Conservation (phyloP, 2,113 vertebrate species). For the Pluvianellus socialis region DNA sequence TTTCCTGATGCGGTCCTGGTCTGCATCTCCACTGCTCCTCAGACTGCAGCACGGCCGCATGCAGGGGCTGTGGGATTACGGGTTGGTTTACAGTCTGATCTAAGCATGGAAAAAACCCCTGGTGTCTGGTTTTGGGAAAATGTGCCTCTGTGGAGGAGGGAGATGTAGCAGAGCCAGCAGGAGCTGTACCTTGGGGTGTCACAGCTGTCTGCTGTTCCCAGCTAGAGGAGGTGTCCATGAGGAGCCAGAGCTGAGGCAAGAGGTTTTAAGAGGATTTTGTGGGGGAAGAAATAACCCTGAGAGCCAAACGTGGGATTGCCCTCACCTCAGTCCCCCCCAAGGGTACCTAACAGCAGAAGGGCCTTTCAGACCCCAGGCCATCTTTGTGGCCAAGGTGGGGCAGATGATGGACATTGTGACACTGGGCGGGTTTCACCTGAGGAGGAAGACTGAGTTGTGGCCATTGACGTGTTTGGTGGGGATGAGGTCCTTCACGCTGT, state of each 20-base stretch:
- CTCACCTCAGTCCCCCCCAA: not conserved
- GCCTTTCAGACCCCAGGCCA: not conserved
- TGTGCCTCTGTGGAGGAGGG: not conserved
- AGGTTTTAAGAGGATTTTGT: not conserved
- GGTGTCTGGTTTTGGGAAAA: not conserved
- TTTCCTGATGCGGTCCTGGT: not conserved
- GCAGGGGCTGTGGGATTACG: not conserved
- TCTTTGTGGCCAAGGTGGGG: no score
- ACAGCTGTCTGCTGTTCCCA: not conserved
- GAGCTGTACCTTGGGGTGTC: not conserved
- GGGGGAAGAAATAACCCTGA: not conserved
- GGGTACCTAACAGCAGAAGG: not conserved
- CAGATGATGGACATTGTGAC: not conserved
- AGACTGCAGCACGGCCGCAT: not conserved
- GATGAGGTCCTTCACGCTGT: not conserved
- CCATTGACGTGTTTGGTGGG: not conserved
- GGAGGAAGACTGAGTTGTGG: not conserved
- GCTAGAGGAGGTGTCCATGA: not conserved
- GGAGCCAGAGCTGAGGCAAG: not conserved
- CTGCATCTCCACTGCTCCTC: not conserved
- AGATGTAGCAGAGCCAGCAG: not conserved
- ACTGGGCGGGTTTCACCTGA: accelerated
- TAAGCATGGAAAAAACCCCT: not conserved
- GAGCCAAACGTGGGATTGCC: not conserved
- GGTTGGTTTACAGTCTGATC: not conserved